Conservation (phyloP, 2,888 invertebrate genomes). For the Tineola bisselliella region DNA sequence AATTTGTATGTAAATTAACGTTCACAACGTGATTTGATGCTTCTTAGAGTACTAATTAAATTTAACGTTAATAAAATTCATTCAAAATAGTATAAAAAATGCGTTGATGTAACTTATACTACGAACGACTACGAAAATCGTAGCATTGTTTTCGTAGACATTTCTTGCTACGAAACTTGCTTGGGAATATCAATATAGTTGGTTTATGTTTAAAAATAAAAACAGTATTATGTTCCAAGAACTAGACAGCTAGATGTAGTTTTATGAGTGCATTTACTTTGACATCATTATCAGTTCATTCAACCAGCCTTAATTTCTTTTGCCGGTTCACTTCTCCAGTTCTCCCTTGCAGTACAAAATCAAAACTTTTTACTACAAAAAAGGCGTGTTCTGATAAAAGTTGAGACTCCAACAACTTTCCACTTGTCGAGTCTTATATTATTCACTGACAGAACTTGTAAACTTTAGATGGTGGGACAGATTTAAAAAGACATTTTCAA, state of each 20-base stretch:
- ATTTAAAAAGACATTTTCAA: not conserved
- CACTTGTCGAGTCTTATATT: slow-evolving; percentile 5
- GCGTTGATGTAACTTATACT: too few species aligned
- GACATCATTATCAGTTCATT: not conserved
- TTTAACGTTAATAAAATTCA: not conserved
- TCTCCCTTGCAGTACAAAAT: not conserved
- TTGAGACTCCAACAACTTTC: slow-evolving; percentile 2
- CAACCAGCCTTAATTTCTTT: not conserved
- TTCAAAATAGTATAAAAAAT: not conserved
- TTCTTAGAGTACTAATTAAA: not conserved
- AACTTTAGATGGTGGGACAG: not conserved
- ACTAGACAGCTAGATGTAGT: too few species aligned
- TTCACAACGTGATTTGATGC: not conserved
- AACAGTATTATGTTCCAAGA: too few species aligned
- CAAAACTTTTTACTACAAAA: slow-evolving; percentile 1
- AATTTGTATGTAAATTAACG: not conserved
- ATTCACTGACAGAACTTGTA: not conserved
- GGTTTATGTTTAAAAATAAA: too few species aligned
- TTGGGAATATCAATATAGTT: too few species aligned
- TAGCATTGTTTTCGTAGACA: too few species aligned
- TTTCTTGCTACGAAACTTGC: too few species aligned
- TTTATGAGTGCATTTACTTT: not conserved
- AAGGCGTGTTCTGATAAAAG: not conserved
- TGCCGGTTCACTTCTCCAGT: not conserved
- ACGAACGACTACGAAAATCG: too few species aligned